Evolutionary conservation across 2,113 vertebrate species (phyloP).

Genomic region (Campylomormyrus tamandua): DNA sequence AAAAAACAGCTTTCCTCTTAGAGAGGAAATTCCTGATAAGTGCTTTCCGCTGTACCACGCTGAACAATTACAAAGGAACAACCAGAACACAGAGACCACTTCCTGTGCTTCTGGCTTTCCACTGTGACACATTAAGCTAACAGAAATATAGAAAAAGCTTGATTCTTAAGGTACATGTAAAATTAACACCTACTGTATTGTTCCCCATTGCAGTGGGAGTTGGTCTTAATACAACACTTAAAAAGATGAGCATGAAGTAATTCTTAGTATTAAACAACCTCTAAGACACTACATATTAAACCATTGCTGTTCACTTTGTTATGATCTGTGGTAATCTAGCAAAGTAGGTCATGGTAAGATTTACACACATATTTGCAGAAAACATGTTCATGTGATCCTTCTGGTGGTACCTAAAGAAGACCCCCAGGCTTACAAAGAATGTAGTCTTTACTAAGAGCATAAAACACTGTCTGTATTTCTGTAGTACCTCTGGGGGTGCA

Average conservation of each 20-base stretch:
- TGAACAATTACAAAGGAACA: conserved; percentile 51
- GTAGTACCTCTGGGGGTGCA: background rate
- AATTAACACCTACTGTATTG: background rate
- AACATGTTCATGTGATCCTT: background rate
- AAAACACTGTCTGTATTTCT: background rate
- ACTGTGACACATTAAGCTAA: background rate
- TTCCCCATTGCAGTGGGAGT: background rate
- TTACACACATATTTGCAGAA: background rate
- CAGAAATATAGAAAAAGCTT: background rate
- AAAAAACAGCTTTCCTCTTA: conserved; percentile 55
- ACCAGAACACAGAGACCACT: conserved; percentile 43
- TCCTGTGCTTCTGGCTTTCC: conserved; percentile 48
- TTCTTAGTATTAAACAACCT: background rate
- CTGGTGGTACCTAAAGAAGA: background rate
- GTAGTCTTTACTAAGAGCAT: background rate
- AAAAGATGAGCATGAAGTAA: background rate
- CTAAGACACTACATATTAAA: background rate
- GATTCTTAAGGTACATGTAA: background rate
- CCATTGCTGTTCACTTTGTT: background rate
- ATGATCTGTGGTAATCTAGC: background rate
- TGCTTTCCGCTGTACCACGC: conserved; percentile 51
- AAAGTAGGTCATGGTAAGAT: background rate
- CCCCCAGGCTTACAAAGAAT: background rate
- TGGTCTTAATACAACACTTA: background rate
- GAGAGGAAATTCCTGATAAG: conserved; percentile 57